Percentiles rank a stretch among this genome's conserved stretches.
These are phyloP conservation scores for Thecocarcelia acutangulata DNA, from an alignment of 2,888 invertebrate genomes.

Conservation along the genomic window DNA sequence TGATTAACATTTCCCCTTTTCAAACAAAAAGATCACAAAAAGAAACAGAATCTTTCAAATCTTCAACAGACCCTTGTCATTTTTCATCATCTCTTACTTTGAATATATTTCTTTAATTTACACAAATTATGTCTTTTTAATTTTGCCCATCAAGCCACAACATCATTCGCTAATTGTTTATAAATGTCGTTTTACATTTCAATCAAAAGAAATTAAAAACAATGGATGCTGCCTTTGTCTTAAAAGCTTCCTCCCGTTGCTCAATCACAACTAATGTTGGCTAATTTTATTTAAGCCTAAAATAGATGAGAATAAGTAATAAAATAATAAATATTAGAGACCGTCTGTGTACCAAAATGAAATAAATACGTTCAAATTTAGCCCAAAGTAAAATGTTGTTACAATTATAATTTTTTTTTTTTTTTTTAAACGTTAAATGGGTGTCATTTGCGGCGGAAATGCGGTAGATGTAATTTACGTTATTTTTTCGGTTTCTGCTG, in stretches of 20 bases:
- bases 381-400: conserved; percentile 76
- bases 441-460: conserved; percentile 80
- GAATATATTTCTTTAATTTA: conserved; percentile 7
- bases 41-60: background rate
- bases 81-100: conserved; percentile 38
- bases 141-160: conserved; percentile 40
- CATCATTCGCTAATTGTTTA: conserved; percentile 59
- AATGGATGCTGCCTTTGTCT: conserved; percentile 24
- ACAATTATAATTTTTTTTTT: conserved; percentile 72
- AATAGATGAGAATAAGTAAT: conserved; percentile 32
- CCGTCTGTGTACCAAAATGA: conserved; percentile 58
- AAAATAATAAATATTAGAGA: conserved; percentile 8
- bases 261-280: conserved; percentile 38
- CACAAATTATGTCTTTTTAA: conserved; percentile 35
- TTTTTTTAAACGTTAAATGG: conserved; percentile 70
- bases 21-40: background rate
- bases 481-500: conserved; percentile 14
- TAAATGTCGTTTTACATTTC: conserved; percentile 49
- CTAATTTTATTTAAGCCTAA: conserved; percentile 57
- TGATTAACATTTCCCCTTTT: background rate
- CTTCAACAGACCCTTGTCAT: conserved; percentile 42
- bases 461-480: conserved; percentile 70
- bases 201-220: conserved; percentile 54
- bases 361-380: conserved; percentile 71
- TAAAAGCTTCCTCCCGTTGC: background rate